Percentiles rank a stretch among this genome's conserved stretches.
Conservation (phyloP, 2,113 vertebrate genomes). For the Callithrix jacchus region DNA sequence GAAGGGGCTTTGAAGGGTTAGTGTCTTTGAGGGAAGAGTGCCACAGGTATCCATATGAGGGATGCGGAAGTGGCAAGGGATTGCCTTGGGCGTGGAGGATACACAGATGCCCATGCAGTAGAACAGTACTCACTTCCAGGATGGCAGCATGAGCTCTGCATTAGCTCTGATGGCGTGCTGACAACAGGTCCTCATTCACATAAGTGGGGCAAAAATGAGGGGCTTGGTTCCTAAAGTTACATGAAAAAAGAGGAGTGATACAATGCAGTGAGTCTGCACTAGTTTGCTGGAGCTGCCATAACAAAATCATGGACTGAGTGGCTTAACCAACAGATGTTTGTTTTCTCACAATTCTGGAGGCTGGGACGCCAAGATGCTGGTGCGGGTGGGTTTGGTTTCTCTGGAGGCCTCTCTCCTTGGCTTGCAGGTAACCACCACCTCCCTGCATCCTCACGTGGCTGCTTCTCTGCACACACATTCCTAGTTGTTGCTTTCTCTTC, state of each 20-base stretch:
- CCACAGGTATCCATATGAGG: background rate
- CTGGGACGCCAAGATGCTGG: no score
- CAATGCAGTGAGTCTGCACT: background rate
- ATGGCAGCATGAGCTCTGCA: background rate
- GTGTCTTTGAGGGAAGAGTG: background rate
- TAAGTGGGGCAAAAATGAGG: background rate
- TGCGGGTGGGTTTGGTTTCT: background rate
- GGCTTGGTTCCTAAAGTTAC: background rate
- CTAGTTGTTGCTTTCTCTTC: no score
- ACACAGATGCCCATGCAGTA: background rate
- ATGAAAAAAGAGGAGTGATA: background rate
- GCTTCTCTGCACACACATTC: background rate
- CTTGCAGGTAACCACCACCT: background rate
- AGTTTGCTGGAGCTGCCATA: background rate
- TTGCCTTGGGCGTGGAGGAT: background rate
- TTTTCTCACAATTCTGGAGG: background rate
- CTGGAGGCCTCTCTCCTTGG: background rate
- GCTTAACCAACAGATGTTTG: background rate
- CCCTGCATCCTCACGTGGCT: background rate
- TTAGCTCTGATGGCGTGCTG: background rate
- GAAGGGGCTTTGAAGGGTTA: background rate
- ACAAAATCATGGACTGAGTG: background rate
- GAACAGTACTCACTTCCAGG: background rate
- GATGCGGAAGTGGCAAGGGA: background rate
- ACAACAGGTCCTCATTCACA: background rate